phyloP scores from a whole-genome alignment of 2,888 invertebrate genomes.

The Cephalotes varians region DNA sequence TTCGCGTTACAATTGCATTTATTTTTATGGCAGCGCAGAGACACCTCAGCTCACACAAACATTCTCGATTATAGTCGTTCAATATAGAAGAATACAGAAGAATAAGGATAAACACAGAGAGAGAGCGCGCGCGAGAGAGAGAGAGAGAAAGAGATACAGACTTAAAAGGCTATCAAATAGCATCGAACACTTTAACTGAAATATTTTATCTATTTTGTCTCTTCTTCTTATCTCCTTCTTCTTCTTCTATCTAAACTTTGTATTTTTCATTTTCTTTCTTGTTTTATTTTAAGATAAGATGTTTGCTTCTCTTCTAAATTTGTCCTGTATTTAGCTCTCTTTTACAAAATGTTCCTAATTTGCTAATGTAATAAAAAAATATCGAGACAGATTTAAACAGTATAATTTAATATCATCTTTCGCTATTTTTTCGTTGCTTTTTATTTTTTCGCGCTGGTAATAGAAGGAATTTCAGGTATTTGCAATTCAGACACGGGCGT shows the following conservation, averaged over 20 bases:
- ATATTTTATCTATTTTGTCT: background rate
- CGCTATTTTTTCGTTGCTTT: background rate
- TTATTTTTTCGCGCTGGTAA: background rate
- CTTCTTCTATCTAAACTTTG: background rate
- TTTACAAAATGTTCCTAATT: constrained; percentile 6
- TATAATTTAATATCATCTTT: background rate
- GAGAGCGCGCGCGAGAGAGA: background rate
- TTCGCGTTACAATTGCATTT: constrained; percentile 49
- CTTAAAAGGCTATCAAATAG: background rate
- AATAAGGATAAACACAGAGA: constrained; percentile 2
- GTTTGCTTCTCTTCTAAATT: background rate
- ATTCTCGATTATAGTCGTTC: constrained; percentile 22
- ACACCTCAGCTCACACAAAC: constrained; percentile 29
- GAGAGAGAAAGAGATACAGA: background rate
- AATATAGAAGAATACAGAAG: background rate
- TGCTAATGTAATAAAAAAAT: background rate
- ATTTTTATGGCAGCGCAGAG: constrained; percentile 35
- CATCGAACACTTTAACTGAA: background rate
- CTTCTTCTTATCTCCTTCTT: background rate
- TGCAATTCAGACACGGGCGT: constrained; percentile 48
- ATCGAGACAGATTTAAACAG: background rate
- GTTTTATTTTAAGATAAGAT: background rate
- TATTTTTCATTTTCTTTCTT: background rate
- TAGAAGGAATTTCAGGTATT: constrained; percentile 36
- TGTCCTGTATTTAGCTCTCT: background rate